Evolutionary conservation across 1,140 invertebrate genomes (phyloP).

Genomic region (Olivierus martensii): DNA sequence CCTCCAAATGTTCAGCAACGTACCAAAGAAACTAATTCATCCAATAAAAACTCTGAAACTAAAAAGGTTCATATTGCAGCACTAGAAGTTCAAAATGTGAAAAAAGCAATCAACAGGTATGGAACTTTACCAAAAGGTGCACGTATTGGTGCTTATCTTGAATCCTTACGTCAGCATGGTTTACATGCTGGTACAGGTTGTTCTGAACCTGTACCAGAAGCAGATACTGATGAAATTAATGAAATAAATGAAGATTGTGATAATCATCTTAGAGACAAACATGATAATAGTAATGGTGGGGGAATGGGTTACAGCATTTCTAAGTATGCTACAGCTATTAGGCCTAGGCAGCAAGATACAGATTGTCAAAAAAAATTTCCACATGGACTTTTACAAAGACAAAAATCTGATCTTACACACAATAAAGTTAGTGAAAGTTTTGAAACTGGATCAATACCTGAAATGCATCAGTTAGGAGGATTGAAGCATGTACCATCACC

Average conservation of each 20-base stretch:
- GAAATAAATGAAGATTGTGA: constrained; percentile 5
- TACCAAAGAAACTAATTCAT: constrained; percentile 7
- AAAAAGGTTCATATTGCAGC: constrained; percentile 59
- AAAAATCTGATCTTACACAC: constrained; percentile 32
- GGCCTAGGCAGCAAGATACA: background rate
- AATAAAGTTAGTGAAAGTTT: constrained; percentile 18
- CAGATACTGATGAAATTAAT: constrained; percentile 8
- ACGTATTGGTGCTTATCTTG: constrained; percentile 89
- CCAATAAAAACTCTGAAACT: constrained; percentile 3
- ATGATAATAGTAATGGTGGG: background rate
- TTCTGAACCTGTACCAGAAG: constrained; percentile 14
- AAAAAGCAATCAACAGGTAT: constrained; percentile 86
- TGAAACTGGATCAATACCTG: constrained; percentile 18
- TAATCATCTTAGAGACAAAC: background rate
- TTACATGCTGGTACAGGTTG: constrained; percentile 9
- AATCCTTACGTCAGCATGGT: constrained; percentile 57
- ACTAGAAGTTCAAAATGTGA: constrained; percentile 91
- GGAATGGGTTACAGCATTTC: too few species aligned
- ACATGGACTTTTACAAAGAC: constrained; percentile 26
- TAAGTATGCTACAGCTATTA: background rate
- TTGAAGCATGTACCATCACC: constrained; percentile 18
- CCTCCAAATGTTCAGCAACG: constrained; percentile 26
- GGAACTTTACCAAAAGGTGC: constrained; percentile 91
- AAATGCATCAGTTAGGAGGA: constrained; percentile 8
- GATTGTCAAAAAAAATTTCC: constrained; percentile 11